Evolutionary conservation across 2,113 vertebrate genomes (phyloP), one percentile per base, ranked within the genome.

Genomic region (Colius striatus): DNA sequence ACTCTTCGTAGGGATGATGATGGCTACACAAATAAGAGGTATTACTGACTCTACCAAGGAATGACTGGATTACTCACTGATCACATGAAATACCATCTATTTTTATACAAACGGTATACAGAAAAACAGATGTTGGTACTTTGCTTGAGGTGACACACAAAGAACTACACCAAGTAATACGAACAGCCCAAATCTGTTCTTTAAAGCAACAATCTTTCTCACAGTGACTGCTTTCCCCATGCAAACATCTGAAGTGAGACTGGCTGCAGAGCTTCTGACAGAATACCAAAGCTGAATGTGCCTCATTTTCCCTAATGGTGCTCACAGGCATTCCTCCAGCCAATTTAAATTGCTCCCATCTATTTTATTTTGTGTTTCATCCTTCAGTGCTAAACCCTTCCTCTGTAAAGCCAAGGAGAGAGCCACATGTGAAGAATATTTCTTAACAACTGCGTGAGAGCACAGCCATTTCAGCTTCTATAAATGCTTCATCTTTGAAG

Each of bases 1-100:
- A 99, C 98, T 92, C 99, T 98, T 71, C 99, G 93, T 34, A 98
- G 98, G 55, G 97, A 82, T 38, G 98, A 92, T 0, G 98, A 95
- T 2, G 98, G 96, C 99, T 99, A n/a, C 1, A 66, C 51, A 90
- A 92, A 94, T 17, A 84, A 96, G 72, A 97, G 81, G 82, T 34
- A 67, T 93, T 94, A 87, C 83, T 89, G 67, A 79, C 81, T 85
- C 87, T 71, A 81, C 21, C 90, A 87, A 75, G 84, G 82, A 77
- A 84, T 29, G 36, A 54, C 51, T 65, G 21, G 16, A 21, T 88
- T 90, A 88, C 75, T 83, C 81, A 72, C 77, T 38, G 61, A 74
- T 22, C 74, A 87, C 87, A 93, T 25, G 54, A 66, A 72, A 80
- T 7, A 73, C 43, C 22, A 34, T 27, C 71, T 85, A 17, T 4